Evolutionary conservation across 2,113 vertebrate genomes (phyloP).

Genomic region (Oostethus manadensis): DNA sequence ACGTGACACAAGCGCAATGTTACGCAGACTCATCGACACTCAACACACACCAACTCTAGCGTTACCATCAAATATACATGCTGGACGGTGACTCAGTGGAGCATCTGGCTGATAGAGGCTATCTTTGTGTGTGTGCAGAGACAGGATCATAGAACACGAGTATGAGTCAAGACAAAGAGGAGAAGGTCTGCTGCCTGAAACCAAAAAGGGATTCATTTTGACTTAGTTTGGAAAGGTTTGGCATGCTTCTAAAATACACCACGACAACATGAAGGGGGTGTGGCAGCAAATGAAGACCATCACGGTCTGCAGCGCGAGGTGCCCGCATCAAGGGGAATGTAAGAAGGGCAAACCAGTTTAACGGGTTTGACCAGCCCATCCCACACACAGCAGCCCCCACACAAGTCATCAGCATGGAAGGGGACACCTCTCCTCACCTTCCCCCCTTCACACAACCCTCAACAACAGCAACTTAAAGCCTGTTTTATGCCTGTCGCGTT

Average conservation of each 20-base stretch:
- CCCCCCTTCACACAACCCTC: too few species aligned
- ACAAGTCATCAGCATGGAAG: too few species aligned
- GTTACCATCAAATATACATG: slow-evolving; percentile 65
- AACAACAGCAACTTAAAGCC: too few species aligned
- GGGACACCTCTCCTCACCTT: too few species aligned
- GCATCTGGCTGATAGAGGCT: slow-evolving; percentile 12
- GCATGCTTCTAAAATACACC: neutral
- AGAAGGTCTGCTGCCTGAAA: neutral
- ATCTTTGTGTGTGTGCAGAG: neutral
- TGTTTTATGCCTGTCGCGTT: too few species aligned
- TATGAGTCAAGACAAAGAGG: neutral
- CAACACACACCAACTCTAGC: slow-evolving; percentile 30
- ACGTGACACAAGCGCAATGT: slow-evolving; percentile 1
- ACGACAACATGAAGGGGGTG: too few species aligned
- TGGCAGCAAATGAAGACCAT: too few species aligned
- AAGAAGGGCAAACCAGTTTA: too few species aligned
- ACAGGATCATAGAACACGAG: neutral
- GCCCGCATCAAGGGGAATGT: too few species aligned
- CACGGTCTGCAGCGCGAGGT: too few species aligned
- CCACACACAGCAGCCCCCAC: too few species aligned
- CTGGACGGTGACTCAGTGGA: slow-evolving; percentile 26
- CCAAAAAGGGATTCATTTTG: neutral
- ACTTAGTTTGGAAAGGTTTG: neutral
- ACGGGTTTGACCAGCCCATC: too few species aligned
- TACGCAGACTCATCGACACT: neutral